Evolutionary conservation across 2,797 vertebrate species (phyloP), one percentile per base, ranked within the genome.

Genomic region (Sebastes elongatus): DNA sequence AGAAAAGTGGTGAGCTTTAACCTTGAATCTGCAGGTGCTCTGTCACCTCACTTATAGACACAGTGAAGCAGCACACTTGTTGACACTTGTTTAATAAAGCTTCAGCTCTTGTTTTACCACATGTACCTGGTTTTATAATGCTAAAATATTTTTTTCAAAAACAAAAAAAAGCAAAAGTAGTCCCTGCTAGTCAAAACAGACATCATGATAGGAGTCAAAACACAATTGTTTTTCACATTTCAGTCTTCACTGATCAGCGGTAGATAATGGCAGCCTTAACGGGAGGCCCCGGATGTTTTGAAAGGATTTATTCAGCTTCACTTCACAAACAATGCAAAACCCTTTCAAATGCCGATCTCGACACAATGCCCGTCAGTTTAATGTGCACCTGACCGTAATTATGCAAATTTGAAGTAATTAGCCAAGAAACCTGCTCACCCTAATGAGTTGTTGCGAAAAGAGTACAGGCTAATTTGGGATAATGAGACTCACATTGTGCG

Each of bases 341-440:
- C 30, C 78, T 49, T 80, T 74, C 71, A 73, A 69, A 90, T 23
- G 83, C 33, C 82, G 80, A 86, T 82, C 83, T 67, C 23, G 10
- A 28, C 87, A 89, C 66, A 82, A 69, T 71, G 88, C 74, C 68
- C 6, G 68, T 76, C 85, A 76, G 55, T 80, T 69, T 55, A 75
- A 83, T 27, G 59, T 76, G 85, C 87, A 88, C 88, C 86, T 91
- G 88, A 88, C 60, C 56, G 55, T 82, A 76, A 92, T 92, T 90
- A 92, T 88, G 88, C 84, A 86, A 86, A 87, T 88, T 9, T 38
- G 5, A 75, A 28, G 74, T 84, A 81, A 93, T 91, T 89, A 89
- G 72, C 71, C 56, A 63, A 74, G 59, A 82, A 88, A 84, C 71
- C 73, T 71, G 84, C 68, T 66, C 33, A 77, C 76, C 30, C 55